A percentile compares a stretch with the other conserved stretches of the same genome.
These are phyloP conservation scores for Tipula helvola DNA, from an alignment of 2,888 invertebrate species.

Conservation along the genomic window DNA sequence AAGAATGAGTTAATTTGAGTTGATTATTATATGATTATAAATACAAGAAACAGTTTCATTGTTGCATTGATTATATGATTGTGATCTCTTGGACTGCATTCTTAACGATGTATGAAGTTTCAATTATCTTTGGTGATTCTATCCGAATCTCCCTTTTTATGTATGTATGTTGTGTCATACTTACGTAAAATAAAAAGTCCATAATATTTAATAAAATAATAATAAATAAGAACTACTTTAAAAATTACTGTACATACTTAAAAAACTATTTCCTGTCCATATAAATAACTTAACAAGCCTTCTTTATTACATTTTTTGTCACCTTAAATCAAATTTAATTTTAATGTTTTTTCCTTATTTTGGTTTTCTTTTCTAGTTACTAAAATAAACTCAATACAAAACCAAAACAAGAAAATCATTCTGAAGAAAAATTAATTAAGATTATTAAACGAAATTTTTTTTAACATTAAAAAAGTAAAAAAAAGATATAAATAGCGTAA, in stretches of 20 bases:
- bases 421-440: neutral
- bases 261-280: neutral
- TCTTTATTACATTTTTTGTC: neutral
- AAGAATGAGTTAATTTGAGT: too few relatives aligned
- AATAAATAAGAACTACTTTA: neutral
- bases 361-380: slow-evolving; percentile 5
- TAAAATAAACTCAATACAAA: neutral
- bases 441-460: slow-evolving; percentile 4
- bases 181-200: neutral
- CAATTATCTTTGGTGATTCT: neutral
- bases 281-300: neutral
- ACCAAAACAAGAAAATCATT: neutral
- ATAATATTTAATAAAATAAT: neutral
- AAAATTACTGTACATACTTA: neutral
- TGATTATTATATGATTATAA: too few relatives aligned
- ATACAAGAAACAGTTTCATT: neutral
- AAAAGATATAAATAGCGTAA: neutral
- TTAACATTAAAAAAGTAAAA: neutral
- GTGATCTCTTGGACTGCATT: neutral
- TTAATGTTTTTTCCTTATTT: slow-evolving; percentile 6
- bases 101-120: neutral
- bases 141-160: neutral
- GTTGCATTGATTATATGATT: neutral
- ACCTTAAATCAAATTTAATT: slow-evolving; percentile 1
- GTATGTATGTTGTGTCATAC: neutral